Conservation (phyloP, 2,113 vertebrate species). For the Oxygymnocypris stewartii region DNA sequence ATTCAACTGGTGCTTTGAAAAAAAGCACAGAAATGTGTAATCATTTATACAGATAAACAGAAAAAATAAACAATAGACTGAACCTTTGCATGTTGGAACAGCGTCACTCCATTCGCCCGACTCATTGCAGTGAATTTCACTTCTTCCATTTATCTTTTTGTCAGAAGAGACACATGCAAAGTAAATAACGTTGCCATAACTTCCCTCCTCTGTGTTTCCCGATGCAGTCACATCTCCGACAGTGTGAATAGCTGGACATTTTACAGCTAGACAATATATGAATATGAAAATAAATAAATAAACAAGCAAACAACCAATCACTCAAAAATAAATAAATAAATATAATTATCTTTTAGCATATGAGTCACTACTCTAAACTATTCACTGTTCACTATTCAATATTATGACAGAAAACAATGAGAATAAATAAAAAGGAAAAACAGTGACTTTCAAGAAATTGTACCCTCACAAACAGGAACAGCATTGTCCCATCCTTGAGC, state of each 20-base stretch:
- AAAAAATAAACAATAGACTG: background rate
- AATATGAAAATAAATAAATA: too few species aligned
- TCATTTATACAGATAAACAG: background rate
- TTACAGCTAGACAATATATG: background rate
- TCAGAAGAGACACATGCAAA: slow-evolving; percentile 62
- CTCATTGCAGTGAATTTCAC: slow-evolving; percentile 63
- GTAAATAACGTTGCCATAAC: slow-evolving; percentile 63
- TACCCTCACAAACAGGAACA: slow-evolving; percentile 74
- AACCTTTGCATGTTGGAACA: slow-evolving; percentile 65
- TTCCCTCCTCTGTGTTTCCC: slow-evolving; percentile 63
- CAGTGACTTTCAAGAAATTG: background rate
- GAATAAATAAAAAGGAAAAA: background rate
- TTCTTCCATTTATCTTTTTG: background rate
- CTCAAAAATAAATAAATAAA: background rate
- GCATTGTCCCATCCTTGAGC: slow-evolving; percentile 70
- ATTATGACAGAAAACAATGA: background rate
- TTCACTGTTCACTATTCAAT: too few species aligned
- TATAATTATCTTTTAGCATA: too few species aligned
- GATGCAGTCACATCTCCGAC: slow-evolving; percentile 29
- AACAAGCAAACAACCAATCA: background rate
- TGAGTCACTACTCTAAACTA: background rate
- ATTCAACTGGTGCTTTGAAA: background rate
- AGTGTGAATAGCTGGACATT: slow-evolving; percentile 56
- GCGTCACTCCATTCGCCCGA: slow-evolving; percentile 52
- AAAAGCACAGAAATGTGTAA: background rate